phyloP scores from a whole-genome alignment of 2,797 vertebrate species.

The Pyrocephalus nanus region DNA sequence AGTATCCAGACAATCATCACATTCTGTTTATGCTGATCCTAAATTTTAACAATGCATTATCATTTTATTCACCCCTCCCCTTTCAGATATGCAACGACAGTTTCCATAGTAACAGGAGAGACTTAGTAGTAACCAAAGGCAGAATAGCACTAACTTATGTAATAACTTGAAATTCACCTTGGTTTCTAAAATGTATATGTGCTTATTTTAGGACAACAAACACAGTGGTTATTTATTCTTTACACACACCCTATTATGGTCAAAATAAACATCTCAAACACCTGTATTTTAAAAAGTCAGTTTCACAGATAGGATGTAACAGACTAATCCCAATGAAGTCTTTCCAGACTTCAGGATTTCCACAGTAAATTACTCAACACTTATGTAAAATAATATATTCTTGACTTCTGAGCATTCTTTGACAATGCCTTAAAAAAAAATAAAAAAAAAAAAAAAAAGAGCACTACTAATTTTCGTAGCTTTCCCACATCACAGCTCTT shows the following conservation, averaged over 20 bases:
- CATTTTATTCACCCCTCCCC: neutral
- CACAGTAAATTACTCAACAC: neutral
- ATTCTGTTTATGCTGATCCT: neutral
- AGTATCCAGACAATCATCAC: neutral
- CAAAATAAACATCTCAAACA: neutral
- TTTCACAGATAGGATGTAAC: neutral
- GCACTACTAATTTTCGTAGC: neutral
- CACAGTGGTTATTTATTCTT: neutral
- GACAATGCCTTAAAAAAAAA: neutral
- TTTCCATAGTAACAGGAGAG: conserved; percentile 47
- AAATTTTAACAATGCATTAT: neutral
- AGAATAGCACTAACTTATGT: conserved; percentile 10
- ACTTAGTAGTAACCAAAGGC: conserved; percentile 20
- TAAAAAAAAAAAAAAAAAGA: neutral
- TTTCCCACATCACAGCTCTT: neutral
- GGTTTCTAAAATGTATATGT: neutral
- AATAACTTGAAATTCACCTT: conserved; percentile 12
- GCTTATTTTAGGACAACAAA: neutral
- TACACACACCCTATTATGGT: neutral
- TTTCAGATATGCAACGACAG: conserved; percentile 14
- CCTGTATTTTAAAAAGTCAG: neutral
- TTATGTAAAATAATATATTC: neutral
- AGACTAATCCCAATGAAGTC: neutral
- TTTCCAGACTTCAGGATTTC: neutral
- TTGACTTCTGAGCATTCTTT: neutral